Evolutionary conservation across 1,140 invertebrate genomes (phyloP).

Genomic region (Leptopilina clavipes): DNA sequence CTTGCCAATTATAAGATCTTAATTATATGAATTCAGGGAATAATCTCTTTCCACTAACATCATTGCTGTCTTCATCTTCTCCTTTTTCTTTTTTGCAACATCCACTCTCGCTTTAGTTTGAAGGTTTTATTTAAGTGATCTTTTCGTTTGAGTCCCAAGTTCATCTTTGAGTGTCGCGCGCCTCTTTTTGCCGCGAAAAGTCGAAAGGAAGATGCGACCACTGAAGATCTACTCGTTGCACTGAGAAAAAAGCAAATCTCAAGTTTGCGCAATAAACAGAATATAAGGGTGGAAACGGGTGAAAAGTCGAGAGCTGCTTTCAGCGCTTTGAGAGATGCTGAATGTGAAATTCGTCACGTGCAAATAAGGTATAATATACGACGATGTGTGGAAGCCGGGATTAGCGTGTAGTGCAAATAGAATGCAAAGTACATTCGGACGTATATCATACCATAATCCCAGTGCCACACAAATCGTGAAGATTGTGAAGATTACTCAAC

Average conservation of each 20-base stretch:
- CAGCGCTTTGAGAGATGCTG: constrained; percentile 9
- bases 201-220: not conserved
- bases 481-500: constrained; percentile 57
- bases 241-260: constrained; percentile 31
- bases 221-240: constrained; percentile 4
- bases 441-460: constrained; percentile 59
- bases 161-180: constrained; percentile 1
- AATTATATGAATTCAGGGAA: constrained; percentile 43
- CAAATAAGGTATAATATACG: constrained; percentile 58
- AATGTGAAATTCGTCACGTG: constrained; percentile 32
- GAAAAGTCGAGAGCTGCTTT: not conserved
- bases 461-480: constrained; percentile 54
- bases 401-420: constrained; percentile 59
- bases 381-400: constrained; percentile 54
- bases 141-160: constrained; percentile 37
- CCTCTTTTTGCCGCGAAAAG: not conserved
- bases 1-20: constrained; percentile 53
- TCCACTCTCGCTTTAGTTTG: constrained; percentile 17
- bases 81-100: constrained; percentile 15
- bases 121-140: constrained; percentile 39
- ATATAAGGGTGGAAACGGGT: not conserved
- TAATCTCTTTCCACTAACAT: not conserved
- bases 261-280: constrained; percentile 35
- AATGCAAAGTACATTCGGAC: constrained; percentile 61
- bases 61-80: constrained; percentile 1